phyloP scores from a whole-genome alignment of 2,113 vertebrate genomes.

The Perca schrenkii region DNA sequence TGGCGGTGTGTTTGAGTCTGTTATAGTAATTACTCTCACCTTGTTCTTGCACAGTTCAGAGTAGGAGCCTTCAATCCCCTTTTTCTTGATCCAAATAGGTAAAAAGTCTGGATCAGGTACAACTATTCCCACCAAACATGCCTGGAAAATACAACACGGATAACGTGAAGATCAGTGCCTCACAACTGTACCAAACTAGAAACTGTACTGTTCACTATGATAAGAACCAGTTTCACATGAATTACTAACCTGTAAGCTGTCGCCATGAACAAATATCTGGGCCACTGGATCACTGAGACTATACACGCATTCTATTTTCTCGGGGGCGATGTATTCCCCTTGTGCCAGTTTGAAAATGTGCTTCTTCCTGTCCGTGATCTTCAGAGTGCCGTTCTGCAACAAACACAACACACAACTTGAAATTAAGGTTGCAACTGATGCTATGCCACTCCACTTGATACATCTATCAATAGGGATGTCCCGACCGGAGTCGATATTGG shows the following conservation, averaged over 20 bases:
- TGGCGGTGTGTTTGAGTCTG: background rate
- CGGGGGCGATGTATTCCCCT: conserved; percentile 98
- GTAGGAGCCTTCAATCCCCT: conserved; percentile 88
- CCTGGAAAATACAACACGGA: conserved; percentile 76
- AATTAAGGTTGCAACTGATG: background rate
- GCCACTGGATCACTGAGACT: conserved; percentile 89
- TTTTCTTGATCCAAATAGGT: conserved; percentile 89
- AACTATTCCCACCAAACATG: conserved; percentile 92
- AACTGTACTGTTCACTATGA: background rate
- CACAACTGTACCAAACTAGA: background rate
- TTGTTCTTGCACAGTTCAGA: conserved; percentile 90
- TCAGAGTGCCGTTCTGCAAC: conserved; percentile 93
- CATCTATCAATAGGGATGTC: background rate
- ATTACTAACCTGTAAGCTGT: conserved; percentile 91
- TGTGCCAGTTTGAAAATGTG: conserved; percentile 99
- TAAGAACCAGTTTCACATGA: background rate
- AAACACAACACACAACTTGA: background rate
- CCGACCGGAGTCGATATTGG: too few relatives aligned
- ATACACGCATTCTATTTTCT: conserved; percentile 96
- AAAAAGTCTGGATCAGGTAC: conserved; percentile 92
- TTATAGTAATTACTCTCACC: conserved; percentile 74
- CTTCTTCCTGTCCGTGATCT: conserved; percentile 97
- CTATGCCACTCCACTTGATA: background rate
- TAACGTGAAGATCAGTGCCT: background rate
- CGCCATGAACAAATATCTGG: conserved; percentile 96